A percentile compares a stretch with the other conserved stretches of the same genome.
Conservation (phyloP, 2,113 vertebrate genomes). For the Corythornis madagascariensis region DNA sequence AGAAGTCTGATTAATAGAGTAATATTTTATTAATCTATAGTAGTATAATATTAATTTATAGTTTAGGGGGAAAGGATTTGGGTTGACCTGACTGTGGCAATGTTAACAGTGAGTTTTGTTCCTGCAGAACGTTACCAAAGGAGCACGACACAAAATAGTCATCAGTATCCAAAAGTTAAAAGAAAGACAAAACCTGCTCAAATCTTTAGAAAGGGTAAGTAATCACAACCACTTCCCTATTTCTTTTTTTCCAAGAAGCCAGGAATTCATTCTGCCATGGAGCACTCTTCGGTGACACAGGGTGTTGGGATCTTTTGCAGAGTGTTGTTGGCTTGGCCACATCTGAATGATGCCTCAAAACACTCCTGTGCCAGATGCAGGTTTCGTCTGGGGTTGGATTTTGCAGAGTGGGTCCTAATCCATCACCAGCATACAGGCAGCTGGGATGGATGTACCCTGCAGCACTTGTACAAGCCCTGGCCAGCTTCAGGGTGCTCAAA, state of each 20-base stretch:
- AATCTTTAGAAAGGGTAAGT: slow-evolving; percentile 96
- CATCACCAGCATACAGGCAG: accelerated
- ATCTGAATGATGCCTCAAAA: background rate
- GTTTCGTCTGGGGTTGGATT: background rate
- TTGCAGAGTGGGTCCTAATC: background rate
- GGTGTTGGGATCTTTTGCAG: background rate
- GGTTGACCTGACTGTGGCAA: background rate
- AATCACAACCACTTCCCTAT: background rate
- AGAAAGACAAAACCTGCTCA: slow-evolving; percentile 93
- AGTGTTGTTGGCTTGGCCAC: background rate
- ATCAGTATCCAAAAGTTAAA: slow-evolving; percentile 99
- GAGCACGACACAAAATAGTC: slow-evolving; percentile 97
- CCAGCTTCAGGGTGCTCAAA: background rate
- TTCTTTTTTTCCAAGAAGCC: background rate
- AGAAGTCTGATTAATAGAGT: background rate
- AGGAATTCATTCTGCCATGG: background rate
- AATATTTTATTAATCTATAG: background rate
- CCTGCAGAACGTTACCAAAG: slow-evolving; percentile 97
- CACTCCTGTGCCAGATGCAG: background rate
- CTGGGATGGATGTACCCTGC: background rate
- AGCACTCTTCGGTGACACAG: accelerated
- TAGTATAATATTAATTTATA: background rate
- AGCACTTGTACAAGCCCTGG: background rate
- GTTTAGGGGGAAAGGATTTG: background rate
- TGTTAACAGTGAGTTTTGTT: background rate